Base-by-base conservation (phyloP, 2,113 vertebrate genomes). In the Halichoeres trimaculatus region DNA sequence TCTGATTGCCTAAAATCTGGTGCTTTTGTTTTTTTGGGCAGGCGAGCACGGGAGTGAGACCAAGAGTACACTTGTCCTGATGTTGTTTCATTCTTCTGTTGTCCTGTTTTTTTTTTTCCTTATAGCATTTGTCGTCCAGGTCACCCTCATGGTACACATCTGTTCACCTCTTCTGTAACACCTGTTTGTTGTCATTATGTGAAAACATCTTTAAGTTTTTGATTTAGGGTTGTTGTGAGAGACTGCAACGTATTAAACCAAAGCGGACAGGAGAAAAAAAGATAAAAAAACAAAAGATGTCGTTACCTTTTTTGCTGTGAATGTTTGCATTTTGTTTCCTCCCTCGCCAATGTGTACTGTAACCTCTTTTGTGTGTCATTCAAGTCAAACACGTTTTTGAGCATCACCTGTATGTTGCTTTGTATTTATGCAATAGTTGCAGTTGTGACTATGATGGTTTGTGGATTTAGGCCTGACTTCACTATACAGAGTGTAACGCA, bases 391-490 rank as follows among this genome's bases (percentile, higher is more conserved):
- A 72, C 40, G 38, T 83, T 85, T 86, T 83, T 68, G 76, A 85
- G 75, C 82, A 78, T 85, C 80, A 88, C 77, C 81, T 90, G 74
- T 88, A 88, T 85, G 89, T 90, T 90, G 91, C 89, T 92, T 93
- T 91, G 83, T 93, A 91, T 92, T 92, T 91, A 93, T 92, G 88
- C 89, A 90, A 89, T 90, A 91, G 81, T 87, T 90, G 79, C 79
- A 86, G 76, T 80, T 87, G 78, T 91, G 80, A 90, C 86, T 83
- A 90, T 82, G 79, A 88, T 85, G 86, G 86, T 91, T 88, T 89
- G 85, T 90, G 87, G 85, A 89, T 86, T 88, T 90, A 84, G 86
- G 81, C 89, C 84, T 90, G 88, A 90, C 69, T 84, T 88, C 85
- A 83, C 87, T 83, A 83, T 86, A 77, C 64, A 71, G 79, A 88